A percentile compares a stretch with the other conserved stretches of the same genome.
Conservation (phyloP, 2,113 vertebrate genomes). For the Gallinago paraguaiae region DNA sequence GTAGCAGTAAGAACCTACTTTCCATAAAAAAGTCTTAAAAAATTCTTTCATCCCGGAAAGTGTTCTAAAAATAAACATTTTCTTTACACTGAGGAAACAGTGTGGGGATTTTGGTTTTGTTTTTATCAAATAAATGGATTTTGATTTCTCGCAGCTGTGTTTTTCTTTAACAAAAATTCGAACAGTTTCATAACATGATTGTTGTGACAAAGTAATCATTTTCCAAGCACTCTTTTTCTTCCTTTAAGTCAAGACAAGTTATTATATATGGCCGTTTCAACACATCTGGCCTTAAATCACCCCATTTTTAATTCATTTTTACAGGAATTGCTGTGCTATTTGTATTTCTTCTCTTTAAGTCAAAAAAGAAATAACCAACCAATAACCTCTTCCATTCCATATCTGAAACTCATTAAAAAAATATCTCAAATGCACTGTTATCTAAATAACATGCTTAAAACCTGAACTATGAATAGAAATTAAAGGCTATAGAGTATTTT, state of each 20-base stretch:
- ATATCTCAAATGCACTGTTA: neutral
- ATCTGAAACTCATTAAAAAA: conserved; percentile 16
- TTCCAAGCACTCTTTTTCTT: neutral
- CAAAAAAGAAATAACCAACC: neutral
- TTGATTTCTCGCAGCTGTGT: neutral
- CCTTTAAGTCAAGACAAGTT: neutral
- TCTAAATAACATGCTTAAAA: conserved; percentile 48
- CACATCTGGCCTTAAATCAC: neutral
- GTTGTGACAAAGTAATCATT: neutral
- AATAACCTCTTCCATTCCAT: neutral
- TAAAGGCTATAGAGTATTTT: conserved; percentile 32
- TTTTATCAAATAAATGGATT: neutral
- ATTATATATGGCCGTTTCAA: neutral
- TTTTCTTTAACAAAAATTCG: neutral
- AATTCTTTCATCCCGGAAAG: neutral
- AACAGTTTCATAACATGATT: neutral
- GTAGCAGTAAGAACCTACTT: neutral
- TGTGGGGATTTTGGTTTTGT: neutral
- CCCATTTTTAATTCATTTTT: neutral
- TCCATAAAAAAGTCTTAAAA: neutral
- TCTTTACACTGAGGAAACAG: neutral
- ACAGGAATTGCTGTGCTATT: neutral
- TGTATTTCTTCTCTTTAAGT: neutral
- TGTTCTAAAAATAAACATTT: neutral
- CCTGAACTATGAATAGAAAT: conserved; percentile 55